Evolutionary conservation across 2,113 vertebrate genomes (phyloP).

Genomic region (Hydrolagus affinis): DNA sequence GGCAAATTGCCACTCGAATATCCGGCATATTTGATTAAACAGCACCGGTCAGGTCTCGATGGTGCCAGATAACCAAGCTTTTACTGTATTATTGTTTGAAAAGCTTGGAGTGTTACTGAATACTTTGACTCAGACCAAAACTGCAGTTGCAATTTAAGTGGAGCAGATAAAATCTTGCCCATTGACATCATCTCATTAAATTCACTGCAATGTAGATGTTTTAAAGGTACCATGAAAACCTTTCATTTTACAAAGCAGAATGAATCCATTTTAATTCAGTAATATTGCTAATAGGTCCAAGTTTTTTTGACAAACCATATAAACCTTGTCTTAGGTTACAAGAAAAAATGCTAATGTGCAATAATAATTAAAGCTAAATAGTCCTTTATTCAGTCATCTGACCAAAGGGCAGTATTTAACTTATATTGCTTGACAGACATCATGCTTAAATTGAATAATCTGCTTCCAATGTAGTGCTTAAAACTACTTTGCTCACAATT

Average conservation of each 20-base stretch:
- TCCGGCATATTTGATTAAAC: too few species aligned
- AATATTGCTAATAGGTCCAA: slow-evolving; percentile 13
- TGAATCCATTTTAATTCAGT: slow-evolving; percentile 29
- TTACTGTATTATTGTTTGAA: too few species aligned
- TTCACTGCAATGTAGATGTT: slow-evolving; percentile 11
- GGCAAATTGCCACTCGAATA: too few species aligned
- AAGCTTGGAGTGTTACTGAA: too few species aligned
- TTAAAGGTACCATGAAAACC: background rate
- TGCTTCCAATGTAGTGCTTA: background rate
- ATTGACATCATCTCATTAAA: background rate
- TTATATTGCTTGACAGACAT: slow-evolving; percentile 18
- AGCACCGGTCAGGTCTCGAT: too few species aligned
- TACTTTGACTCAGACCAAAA: too few species aligned
- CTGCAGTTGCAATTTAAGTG: background rate
- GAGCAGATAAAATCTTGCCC: background rate
- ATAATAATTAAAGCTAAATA: slow-evolving; percentile 17
- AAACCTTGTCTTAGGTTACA: slow-evolving; percentile 12
- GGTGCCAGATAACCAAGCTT: too few species aligned
- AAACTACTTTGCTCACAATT: slow-evolving; percentile 29
- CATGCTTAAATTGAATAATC: slow-evolving; percentile 23
- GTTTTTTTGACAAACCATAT: background rate
- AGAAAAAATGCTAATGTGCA: slow-evolving; percentile 10
- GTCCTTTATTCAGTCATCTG: background rate
- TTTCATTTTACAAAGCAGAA: background rate
- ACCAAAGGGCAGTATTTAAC: slow-evolving; percentile 12